Conservation (phyloP, 2,113 vertebrate species). For the Austrofundulus limnaeus region DNA sequence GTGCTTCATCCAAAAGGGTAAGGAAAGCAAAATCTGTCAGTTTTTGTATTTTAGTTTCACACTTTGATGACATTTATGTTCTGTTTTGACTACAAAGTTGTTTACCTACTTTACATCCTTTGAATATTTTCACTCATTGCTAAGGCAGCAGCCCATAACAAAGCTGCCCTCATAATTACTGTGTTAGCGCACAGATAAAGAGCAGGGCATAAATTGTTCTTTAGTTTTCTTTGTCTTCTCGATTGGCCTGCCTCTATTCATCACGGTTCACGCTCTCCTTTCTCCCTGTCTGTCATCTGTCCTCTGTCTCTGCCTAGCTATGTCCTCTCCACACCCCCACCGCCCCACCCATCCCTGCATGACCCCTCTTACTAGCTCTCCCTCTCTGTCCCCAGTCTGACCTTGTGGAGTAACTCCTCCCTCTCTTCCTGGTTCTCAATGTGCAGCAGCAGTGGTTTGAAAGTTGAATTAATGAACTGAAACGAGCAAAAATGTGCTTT, state of each 20-base stretch:
- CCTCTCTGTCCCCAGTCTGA: constrained; percentile 68
- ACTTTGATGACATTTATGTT: constrained; percentile 7
- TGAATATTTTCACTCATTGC: constrained; percentile 18
- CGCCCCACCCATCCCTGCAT: not conserved
- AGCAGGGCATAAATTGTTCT: constrained; percentile 62
- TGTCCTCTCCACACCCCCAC: constrained; percentile 44
- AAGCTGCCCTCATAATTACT: constrained; percentile 45
- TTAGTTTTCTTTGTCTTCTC: constrained; percentile 68
- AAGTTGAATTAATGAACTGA: constrained; percentile 36
- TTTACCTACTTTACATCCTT: constrained; percentile 8
- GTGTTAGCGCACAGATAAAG: constrained; percentile 55
- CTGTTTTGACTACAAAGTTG: not conserved
- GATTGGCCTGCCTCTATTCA: constrained; percentile 60
- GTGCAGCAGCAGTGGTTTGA: constrained; percentile 31
- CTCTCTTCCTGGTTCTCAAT: constrained; percentile 3
- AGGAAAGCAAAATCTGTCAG: constrained; percentile 16
- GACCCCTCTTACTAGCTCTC: constrained; percentile 52
- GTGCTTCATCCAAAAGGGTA: constrained; percentile 74
- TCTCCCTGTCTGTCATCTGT: constrained; percentile 43
- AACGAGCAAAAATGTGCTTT: not conserved
- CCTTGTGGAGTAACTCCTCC: constrained; percentile 60
- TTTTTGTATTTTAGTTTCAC: constrained; percentile 17
- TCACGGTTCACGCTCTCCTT: constrained; percentile 30
- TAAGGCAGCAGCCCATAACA: constrained; percentile 11
- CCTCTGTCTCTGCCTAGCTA: constrained; percentile 44